Conservation (phyloP, 2,888 invertebrate genomes). For the Standfussiana lucernea region DNA sequence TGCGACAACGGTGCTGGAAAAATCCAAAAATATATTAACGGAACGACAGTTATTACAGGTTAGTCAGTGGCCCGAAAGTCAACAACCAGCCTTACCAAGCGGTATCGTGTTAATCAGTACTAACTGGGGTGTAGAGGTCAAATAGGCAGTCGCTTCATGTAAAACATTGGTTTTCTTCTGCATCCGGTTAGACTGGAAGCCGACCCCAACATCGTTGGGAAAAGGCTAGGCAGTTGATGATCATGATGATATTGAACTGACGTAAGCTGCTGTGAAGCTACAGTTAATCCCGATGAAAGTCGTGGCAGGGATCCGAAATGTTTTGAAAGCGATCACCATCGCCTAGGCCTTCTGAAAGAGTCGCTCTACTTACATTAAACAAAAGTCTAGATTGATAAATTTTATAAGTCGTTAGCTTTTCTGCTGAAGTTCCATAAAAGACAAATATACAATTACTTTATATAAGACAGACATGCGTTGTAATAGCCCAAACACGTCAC, state of each 20-base stretch:
- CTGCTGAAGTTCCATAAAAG: not conserved
- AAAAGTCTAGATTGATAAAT: not conserved
- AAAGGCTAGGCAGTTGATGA: not conserved
- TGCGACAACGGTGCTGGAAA: not conserved
- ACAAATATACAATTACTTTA: not conserved
- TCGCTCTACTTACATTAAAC: not conserved
- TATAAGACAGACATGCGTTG: not conserved
- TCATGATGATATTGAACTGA: not conserved
- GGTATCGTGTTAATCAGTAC: not conserved
- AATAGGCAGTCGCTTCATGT: not conserved
- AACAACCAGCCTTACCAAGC: not conserved
- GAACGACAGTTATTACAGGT: not conserved
- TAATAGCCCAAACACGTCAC: constrained; percentile 5
- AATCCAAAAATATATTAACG: not conserved
- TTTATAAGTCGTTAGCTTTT: not conserved
- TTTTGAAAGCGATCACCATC: not conserved
- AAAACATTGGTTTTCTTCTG: not conserved
- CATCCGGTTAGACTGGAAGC: not conserved
- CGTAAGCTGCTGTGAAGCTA: no score
- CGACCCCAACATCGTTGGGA: not conserved
- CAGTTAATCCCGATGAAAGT: not conserved
- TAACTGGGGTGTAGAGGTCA: not conserved
- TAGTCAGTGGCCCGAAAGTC: not conserved
- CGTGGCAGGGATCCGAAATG: not conserved
- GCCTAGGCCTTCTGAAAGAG: not conserved